Conservation (phyloP, 2,797 vertebrate genomes). For the Sebastes minor region DNA sequence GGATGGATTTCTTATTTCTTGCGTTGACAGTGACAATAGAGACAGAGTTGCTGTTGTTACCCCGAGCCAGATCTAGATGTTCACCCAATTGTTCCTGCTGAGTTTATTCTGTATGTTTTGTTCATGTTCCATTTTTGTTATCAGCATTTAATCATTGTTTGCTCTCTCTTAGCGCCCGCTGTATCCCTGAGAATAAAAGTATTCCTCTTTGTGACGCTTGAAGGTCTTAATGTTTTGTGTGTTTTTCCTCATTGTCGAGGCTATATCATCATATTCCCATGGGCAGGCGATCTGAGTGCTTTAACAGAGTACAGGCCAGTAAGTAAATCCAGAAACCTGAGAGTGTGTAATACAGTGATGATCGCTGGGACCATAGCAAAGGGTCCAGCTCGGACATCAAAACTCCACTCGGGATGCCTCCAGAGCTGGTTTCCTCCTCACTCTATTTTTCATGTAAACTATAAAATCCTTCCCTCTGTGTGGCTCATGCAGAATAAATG, state of each 20-base stretch:
- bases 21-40: not conserved
- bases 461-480: conserved; percentile 20
- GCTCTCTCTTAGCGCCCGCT: not conserved
- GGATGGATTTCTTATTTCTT: not conserved
- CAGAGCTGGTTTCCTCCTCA: not conserved
- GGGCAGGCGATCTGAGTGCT: not conserved
- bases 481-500: conserved; percentile 51
- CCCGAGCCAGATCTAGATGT: not conserved
- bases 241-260: not conserved
- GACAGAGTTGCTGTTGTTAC: not conserved
- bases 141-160: conserved; percentile 24
- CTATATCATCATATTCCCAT: not conserved
- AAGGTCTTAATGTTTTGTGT: not conserved
- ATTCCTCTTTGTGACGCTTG: not conserved
- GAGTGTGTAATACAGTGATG: not conserved
- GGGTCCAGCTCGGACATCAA: not conserved
- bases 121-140: not conserved
- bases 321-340: not conserved
- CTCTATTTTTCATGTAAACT: conserved; percentile 45
- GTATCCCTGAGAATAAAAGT: not conserved
- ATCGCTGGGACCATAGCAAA: not conserved
- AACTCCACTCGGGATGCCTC: conserved; percentile 1
- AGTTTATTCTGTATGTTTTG: conserved; percentile 9
- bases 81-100: not conserved
- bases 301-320: not conserved